Percentiles rank a stretch among this genome's conserved stretches.
Conservation (phyloP, 2,797 vertebrate genomes). For the Melanogrammus aeglefinus region DNA sequence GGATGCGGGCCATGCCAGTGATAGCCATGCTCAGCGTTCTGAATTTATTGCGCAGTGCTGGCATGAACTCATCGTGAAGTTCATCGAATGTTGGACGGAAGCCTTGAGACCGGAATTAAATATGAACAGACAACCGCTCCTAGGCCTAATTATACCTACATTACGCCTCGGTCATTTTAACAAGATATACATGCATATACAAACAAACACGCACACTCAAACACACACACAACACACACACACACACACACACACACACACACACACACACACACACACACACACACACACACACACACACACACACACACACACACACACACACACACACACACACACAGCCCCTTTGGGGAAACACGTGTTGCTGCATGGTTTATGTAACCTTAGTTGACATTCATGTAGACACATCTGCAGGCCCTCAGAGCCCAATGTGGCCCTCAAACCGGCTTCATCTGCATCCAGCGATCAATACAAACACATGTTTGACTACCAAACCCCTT, state of each 20-base stretch:
- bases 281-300: background rate
- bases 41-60: conserved; percentile 26
- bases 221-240: too few species aligned
- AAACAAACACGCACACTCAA: conserved; percentile 1
- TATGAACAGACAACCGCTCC: background rate
- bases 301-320: conserved; percentile 1
- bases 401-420: conserved; percentile 32
- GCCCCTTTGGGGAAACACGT: conserved; percentile 33
- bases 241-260: too few species aligned
- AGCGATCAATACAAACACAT: conserved; percentile 60
- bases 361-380: conserved; percentile 42
- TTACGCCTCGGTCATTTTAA: background rate
- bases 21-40: conserved; percentile 22
- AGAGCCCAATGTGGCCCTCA: conserved; percentile 49
- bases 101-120: conserved; percentile 15
- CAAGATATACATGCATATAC: conserved; percentile 6
- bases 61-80: background rate
- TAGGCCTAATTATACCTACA: too few species aligned
- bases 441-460: conserved; percentile 55
- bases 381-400: conserved; percentile 70
- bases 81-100: conserved; percentile 4
- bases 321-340: background rate
- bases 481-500: conserved; percentile 50
- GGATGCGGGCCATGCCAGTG: conserved; percentile 22
- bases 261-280: background rate